Base-by-base conservation (phyloP, 2,797 vertebrate genomes). In the Caiman crocodilus region DNA sequence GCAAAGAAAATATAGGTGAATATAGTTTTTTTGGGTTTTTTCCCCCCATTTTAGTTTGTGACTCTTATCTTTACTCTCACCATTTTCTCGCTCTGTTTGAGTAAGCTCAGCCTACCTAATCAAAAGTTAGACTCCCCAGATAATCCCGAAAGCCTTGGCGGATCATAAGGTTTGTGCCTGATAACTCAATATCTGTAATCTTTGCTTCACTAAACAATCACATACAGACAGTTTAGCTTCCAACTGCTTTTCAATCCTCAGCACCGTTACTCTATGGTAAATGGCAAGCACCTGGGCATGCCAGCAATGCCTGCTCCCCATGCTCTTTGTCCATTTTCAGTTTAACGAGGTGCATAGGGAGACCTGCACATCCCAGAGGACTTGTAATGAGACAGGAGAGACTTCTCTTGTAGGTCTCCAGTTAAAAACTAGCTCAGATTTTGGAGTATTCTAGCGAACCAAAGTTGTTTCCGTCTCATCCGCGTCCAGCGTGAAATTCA, bases 171-270 rank as follows among this genome's bases (percentile, higher is more conserved):
- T 59, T 89, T 80, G 4, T 82, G 73, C 60, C 60, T 60, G 42
- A 32, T 82, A 90, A 87, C 59, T 83, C 78, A 77, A 26, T 60
- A 79, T 2, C 16, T 82, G n/a, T n/a, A 89, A 63, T 60, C 28
- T 82, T 89, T 82, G 23, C 20, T 85, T 82, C 63, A 71, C 17
- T 32, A 91, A 87, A 73, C 21, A 89, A 25, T 89, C 78, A 82
- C 11, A 50, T 10, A 59, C 83, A 88, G 30, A 6, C 11, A 26
- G 28, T 25, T 84, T 89, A 77, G 20, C 5, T 88, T 92, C 56
- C 17, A 76, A 30, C 14, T 67, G 23, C 5, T 92, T 92, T 85
- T 82, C 93, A 90, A 89, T 63, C 20, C 57, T 15, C 1, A 76
- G 3, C 15, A 14, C 58, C 14, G 32, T 85, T 81, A 4, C 14